Conservation (phyloP, 2,113 vertebrate genomes). For the Toxotes chatareus region DNA sequence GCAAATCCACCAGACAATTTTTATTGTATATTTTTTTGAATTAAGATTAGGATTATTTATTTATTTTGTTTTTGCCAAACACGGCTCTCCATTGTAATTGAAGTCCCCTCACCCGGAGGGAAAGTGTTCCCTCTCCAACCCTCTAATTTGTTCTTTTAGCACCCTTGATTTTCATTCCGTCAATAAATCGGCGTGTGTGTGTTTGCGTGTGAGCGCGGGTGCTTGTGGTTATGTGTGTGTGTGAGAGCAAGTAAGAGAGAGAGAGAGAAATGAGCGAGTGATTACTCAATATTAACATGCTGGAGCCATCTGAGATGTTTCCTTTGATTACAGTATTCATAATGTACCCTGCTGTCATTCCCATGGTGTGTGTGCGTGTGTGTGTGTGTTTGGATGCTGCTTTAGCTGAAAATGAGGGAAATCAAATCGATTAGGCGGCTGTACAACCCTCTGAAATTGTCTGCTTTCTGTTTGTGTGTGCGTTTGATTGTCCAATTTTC, state of each 20-base stretch:
- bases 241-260: constrained; percentile 6
- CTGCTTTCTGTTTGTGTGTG: constrained; percentile 66
- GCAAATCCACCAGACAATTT: constrained; percentile 75
- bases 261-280: constrained; percentile 57
- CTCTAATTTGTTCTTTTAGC: constrained; percentile 83
- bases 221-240: background rate
- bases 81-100: constrained; percentile 80
- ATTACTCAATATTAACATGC: constrained; percentile 84
- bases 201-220: constrained; percentile 2
- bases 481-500: constrained; percentile 77
- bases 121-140: constrained; percentile 65
- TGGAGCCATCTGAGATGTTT: constrained; percentile 75
- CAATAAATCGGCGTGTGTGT: constrained; percentile 69
- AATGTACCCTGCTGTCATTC: constrained; percentile 73
- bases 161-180: constrained; percentile 75
- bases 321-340: constrained; percentile 74
- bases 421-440: constrained; percentile 78
- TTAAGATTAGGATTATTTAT: constrained; percentile 72
- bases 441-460: constrained; percentile 71
- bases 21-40: constrained; percentile 69
- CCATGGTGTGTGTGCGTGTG: constrained; percentile 33
- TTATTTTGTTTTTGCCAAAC: constrained; percentile 70
- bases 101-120: constrained; percentile 70
- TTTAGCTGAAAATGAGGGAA: constrained; percentile 60
- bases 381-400: constrained; percentile 24